A percentile compares a stretch with the other conserved stretches of the same genome.
phyloP scores from a whole-genome alignment of 2,888 invertebrate species.

The Dryobota labecula region DNA sequence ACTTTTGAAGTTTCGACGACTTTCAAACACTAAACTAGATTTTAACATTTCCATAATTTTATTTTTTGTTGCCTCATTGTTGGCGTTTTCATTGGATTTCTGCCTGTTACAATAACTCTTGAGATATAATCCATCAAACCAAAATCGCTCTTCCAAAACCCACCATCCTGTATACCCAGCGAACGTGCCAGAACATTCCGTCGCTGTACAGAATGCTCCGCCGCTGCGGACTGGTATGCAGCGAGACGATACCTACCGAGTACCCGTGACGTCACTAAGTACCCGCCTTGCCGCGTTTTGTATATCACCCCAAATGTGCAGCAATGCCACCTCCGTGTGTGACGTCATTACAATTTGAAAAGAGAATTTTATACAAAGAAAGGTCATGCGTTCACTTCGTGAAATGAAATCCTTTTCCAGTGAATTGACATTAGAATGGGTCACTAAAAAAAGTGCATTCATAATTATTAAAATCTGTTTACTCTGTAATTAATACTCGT shows the following conservation, averaged over 20 bases:
- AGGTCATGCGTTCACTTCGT: neutral
- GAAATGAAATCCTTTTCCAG: neutral
- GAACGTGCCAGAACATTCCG: slow-evolving; percentile 70
- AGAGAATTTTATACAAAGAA: slow-evolving; percentile 1
- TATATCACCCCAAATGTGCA: slow-evolving; percentile 32
- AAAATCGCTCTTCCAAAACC: neutral
- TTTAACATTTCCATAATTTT: neutral
- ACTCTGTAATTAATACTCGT: neutral
- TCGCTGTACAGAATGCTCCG: slow-evolving; percentile 64
- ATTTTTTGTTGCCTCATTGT: no score
- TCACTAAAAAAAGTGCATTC: neutral
- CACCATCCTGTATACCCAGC: slow-evolving; percentile 33
- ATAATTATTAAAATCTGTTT: neutral
- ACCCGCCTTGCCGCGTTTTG: slow-evolving; percentile 38
- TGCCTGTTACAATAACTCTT: neutral
- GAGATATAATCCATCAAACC: neutral
- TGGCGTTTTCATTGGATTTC: neutral
- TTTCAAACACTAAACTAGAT: neutral
- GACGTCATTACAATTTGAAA: slow-evolving; percentile 32
- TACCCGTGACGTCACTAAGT: slow-evolving; percentile 43
- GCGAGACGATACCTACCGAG: slow-evolving; percentile 47
- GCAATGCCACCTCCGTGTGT: slow-evolving; percentile 13
- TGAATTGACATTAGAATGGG: neutral
- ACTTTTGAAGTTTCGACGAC: neutral
- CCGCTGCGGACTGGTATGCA: slow-evolving; percentile 64